Conservation (phyloP, 2,888 invertebrate species). For the Zygogramma bicolorata region DNA sequence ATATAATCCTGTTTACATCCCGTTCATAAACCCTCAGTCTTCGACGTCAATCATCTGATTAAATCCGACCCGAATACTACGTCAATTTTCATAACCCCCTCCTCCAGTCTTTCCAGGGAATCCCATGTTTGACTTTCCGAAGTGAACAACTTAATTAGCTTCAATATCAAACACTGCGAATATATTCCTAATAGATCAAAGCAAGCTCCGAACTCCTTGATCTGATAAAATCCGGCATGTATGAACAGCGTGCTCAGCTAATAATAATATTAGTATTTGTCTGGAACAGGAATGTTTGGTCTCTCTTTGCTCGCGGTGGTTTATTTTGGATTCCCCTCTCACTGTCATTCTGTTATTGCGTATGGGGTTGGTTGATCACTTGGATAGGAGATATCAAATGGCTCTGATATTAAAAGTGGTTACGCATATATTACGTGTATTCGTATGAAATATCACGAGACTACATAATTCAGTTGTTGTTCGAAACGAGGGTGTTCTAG, state of each 20-base stretch:
- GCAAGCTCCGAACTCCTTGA: slow-evolving; percentile 8
- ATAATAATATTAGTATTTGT: slow-evolving; percentile 7
- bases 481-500: too few relatives aligned
- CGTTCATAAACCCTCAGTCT: not conserved
- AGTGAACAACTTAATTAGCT: slow-evolving; percentile 18
- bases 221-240: slow-evolving; percentile 14
- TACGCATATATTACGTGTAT: too few relatives aligned
- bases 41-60: not conserved
- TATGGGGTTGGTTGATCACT: not conserved
- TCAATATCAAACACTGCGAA: slow-evolving; percentile 11
- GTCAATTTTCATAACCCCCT: not conserved
- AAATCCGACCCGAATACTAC: not conserved
- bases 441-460: too few relatives aligned
- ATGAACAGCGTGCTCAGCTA: not conserved
- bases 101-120: not conserved
- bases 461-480: too few relatives aligned
- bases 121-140: slow-evolving; percentile 18
- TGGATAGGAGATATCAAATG: too few relatives aligned
- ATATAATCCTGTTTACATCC: not conserved
- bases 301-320: not conserved
- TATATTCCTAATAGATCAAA: slow-evolving; percentile 21
- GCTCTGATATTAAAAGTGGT: too few relatives aligned
- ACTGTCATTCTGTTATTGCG: not conserved
- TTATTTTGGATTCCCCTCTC: not conserved
- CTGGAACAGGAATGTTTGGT: not conserved